Conservation (phyloP, 2,797 vertebrate genomes). For the Peromyscus aztecus region DNA sequence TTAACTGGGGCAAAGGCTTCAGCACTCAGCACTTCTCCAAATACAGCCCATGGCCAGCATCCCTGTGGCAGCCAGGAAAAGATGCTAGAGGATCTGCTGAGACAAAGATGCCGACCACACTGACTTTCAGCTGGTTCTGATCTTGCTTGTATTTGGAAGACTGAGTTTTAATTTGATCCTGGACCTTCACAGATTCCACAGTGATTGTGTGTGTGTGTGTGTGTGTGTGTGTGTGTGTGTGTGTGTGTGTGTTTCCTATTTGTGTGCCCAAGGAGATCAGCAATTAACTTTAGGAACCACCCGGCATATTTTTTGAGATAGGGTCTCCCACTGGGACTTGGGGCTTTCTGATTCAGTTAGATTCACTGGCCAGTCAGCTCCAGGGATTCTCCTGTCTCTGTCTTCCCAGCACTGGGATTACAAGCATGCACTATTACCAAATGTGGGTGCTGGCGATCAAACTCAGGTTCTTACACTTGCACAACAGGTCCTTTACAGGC, state of each 20-base stretch:
- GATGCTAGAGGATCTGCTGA: not conserved
- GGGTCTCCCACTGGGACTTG: not conserved
- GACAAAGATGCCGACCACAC: not conserved
- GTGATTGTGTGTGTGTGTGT: not conserved
- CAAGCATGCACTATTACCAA: not conserved
- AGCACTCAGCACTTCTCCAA: conserved; percentile 64
- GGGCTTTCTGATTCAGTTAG: not conserved
- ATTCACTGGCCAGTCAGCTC: not conserved
- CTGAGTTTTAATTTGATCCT: conserved; percentile 20
- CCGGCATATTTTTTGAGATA: not conserved
- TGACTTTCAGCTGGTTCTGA: not conserved
- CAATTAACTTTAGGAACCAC: not conserved
- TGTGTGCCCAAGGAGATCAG: not conserved
- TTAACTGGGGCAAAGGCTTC: conserved; percentile 55
- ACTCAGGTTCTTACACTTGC: not conserved
- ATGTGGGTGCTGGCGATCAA: not conserved
- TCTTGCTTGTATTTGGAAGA: not conserved
- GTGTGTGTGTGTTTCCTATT: not conserved
- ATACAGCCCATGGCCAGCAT: not conserved
- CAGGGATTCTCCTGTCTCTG: not conserved
- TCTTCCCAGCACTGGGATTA: not conserved
- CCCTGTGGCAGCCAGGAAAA: not conserved
- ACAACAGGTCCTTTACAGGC: not conserved
- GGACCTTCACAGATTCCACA: not conserved
- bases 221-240: conserved; percentile 1